Evolutionary conservation across 2,113 vertebrate species (phyloP).

Genomic region (Rallus limicola): DNA sequence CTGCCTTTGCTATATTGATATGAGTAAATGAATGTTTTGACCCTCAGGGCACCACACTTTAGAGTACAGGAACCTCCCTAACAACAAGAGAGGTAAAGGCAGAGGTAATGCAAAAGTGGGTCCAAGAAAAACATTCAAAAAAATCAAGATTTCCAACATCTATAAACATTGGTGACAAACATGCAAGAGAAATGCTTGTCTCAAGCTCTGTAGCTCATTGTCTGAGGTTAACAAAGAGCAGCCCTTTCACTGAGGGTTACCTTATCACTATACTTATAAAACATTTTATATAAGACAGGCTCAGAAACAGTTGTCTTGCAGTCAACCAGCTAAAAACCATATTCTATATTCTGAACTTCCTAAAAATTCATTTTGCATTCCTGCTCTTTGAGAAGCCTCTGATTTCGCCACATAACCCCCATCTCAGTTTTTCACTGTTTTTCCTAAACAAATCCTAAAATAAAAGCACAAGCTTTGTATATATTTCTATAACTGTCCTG

Average conservation of each 20-base stretch:
- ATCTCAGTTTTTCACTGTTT: background rate
- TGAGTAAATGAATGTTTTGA: background rate
- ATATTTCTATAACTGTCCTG: background rate
- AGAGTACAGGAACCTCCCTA: background rate
- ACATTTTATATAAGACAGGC: background rate
- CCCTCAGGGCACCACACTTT: background rate
- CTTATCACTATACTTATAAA: background rate
- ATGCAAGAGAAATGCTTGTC: background rate
- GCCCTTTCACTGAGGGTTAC: background rate
- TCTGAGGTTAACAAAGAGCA: background rate
- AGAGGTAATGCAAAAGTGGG: background rate
- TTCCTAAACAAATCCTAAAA: background rate
- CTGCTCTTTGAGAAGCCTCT: background rate
- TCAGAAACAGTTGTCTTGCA: background rate
- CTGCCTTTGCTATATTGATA: background rate
- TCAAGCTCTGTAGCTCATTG: background rate
- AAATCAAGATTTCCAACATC: background rate
- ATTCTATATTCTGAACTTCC: background rate
- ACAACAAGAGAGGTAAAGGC: background rate
- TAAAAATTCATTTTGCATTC: background rate
- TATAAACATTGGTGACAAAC: background rate
- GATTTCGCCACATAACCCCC: background rate
- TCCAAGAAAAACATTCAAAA: background rate
- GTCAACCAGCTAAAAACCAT: background rate
- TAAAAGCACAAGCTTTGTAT: background rate